Base-by-base conservation (phyloP, 2,797 vertebrate species). In the Anniella stebbinsi region DNA sequence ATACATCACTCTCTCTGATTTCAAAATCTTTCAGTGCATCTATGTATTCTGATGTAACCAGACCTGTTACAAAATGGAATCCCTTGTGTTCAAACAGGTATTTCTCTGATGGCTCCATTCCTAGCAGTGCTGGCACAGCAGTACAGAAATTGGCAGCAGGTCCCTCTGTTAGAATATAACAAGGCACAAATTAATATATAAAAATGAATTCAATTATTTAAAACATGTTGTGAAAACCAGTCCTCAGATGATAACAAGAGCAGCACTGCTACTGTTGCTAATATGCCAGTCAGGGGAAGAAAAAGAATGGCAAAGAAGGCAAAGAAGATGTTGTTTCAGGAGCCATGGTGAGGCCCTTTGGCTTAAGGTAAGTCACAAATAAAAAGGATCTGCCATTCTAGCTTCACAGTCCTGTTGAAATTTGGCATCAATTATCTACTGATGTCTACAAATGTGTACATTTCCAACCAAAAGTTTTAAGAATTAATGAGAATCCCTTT, bases 1-100 rank as follows among this genome's bases (percentile, higher is more conserved):
- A 91, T 17, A 95, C 87, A 90, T 95, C 94, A 82, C 63, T 87
- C 25, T 96, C 94, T 77, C 89, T 92, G 70, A 96, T 84, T 94
- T 96, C 90, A 90, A 94, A 95, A 45, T 96, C 67, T 12, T 96
- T 89, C 73, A 95, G 25, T 21, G 89, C 30, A 93, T 90, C 88
- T 73, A 96, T 0, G 0, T 89, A 28, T 87, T 94, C 93, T 17
- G 9, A 10, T 36, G 87, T 25, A 73, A 72, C 12, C 1, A 85
- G 9, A 0, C 0, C 0, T 38, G 0, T 0, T 60, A 0, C 0
- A 67, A 95, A 95, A 86, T 92, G 87, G 85, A 36, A 12, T 33
- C 88, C 92, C 88, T 92, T 94, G 70, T 93, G 69, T 3, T 88
- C 21, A 1, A 89, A 92, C 1, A 92, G 0, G 30, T 76, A 80